Evolutionary conservation across 2,888 invertebrate genomes (phyloP).

Genomic region (Yponomeuta malinellus): DNA sequence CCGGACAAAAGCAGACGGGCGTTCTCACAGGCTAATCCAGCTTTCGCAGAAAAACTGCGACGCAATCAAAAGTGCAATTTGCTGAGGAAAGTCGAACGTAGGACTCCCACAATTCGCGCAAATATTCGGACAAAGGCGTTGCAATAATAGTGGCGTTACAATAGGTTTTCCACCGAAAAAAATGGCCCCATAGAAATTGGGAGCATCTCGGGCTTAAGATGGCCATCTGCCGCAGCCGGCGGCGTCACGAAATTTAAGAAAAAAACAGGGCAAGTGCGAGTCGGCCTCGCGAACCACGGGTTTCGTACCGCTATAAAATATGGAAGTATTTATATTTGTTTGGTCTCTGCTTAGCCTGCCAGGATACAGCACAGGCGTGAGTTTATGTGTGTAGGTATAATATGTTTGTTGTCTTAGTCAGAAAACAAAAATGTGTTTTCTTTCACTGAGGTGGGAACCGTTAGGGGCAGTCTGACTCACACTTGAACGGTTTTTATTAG

Average conservation of each 20-base stretch:
- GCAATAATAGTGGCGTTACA: conserved; percentile 61
- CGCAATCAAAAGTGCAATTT: conserved; percentile 48
- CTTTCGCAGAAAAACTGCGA: conserved; percentile 34
- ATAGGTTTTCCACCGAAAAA: conserved; percentile 27
- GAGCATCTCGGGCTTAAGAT: conserved; percentile 37
- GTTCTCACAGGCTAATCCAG: conserved; percentile 42
- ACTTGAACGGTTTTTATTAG: no score
- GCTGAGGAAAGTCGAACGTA: conserved; percentile 40
- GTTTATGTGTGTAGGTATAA: neutral
- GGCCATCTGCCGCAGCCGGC: conserved; percentile 63
- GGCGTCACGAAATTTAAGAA: conserved; percentile 28
- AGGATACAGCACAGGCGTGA: no score
- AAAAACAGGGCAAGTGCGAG: conserved; percentile 2
- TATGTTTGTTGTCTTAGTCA: no score
- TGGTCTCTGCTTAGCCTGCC: no score
- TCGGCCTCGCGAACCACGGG: neutral
- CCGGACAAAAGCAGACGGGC: conserved; percentile 22
- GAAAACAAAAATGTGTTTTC: no score
- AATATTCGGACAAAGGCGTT: conserved; percentile 50
- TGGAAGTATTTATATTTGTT: no score
- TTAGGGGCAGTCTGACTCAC: no score
- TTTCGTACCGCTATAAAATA: neutral
- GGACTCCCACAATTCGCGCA: conserved; percentile 51
- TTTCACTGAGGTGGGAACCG: no score
- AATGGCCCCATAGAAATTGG: conserved; percentile 67